Base-by-base conservation (phyloP, 2,888 invertebrate genomes). In the Drosophila rubida region DNA sequence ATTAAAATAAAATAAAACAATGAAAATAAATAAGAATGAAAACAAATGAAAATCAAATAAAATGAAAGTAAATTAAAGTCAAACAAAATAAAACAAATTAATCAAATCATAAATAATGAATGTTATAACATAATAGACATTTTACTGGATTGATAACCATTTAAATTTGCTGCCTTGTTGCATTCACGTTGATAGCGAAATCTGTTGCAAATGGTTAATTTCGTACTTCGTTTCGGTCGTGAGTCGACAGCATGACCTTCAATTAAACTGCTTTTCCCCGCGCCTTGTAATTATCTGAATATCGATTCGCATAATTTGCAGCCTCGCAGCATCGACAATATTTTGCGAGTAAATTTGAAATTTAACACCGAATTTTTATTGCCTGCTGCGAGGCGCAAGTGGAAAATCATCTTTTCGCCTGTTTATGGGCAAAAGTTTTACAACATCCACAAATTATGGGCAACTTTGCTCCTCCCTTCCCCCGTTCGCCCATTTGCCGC, bases 341-440 rank as follows among this genome's bases (percentile, higher is more conserved):
- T 39, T 57, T 51, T 9, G 6, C 8, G 32, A 14, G 16, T 44
- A 49, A 64, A 48, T 61, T 58, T 44, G 45, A 60, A 62, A 64
- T 61, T 75, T 61, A 57, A 69, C 42, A 60, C 41, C 14, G 30
- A n/a, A 11, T 59, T 75, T 77, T 71, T 67, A 79, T 65, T 37
- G 75, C 57, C 44, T 25, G 42, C 57, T 60, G 25, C 35, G 48
- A 48, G 60, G 46, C 70, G 55, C 65, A 59, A 63, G 59, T 44
- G 50, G 54, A 46, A 60, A 66, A 61, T 70, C 76, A 70, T 76
- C 71, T 59, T 59, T 64, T 50, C 58, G 32, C 53, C 62, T 54
- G 72, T 76, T 77, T 77, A 77, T 80, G 23, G 80, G 57, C 65
- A 59, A 76, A 77, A 77, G 65, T 77, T 77, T 76, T 60, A 77